Base-by-base conservation (phyloP, 1,140 invertebrate genomes). In the Drosophila funebris region DNA sequence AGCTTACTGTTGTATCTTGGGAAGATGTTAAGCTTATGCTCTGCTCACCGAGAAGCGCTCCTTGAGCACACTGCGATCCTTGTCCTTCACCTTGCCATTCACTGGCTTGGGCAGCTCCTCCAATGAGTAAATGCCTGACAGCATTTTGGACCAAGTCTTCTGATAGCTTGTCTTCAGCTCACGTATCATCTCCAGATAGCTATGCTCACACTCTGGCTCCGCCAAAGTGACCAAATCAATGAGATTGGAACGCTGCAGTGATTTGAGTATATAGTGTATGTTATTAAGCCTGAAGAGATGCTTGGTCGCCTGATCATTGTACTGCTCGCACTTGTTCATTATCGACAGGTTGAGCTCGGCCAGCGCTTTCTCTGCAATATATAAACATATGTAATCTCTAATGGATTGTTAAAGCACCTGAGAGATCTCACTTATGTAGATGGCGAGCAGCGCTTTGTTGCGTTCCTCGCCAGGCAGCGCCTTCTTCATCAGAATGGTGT, bases 181-280 rank as follows among this genome's bases (percentile, higher is more conserved):
- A 4, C 85, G 73, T 44, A 91, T 91, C 92, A 98, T 95, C 78
- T 97, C 96, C 60, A 96, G 94, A 91, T 96, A 96, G 81, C 95
- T 96, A 61, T 95, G 94, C 90, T 97, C 96, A 76, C 97, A 97
- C 37, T 96, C 95, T 2, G 96, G 95, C 90, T 97, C 96, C 29
- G 95, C 95, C 20, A 96, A 91, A 43, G 94, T 93, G 18, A 98
- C 94, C 20, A 98, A 92, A 63, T 97, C 96, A 78, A 99, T 93
- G 2, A 99, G 92, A 2, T 95, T 95, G 68, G 96, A 97, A 69
- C 96, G 94, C 77, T 97, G 95, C 18, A 98, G 92, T 36, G 97
- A 96, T 92, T 97, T 98, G 5, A 98, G 92, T 60, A 99, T 96
- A 85, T 99, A 98, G 92, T 98, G 96, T 67, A 97, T 97, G 37